These are phyloP conservation scores for Pollachius pollachius DNA, from an alignment of 2,113 vertebrate species.

Conservation along the genomic window DNA sequence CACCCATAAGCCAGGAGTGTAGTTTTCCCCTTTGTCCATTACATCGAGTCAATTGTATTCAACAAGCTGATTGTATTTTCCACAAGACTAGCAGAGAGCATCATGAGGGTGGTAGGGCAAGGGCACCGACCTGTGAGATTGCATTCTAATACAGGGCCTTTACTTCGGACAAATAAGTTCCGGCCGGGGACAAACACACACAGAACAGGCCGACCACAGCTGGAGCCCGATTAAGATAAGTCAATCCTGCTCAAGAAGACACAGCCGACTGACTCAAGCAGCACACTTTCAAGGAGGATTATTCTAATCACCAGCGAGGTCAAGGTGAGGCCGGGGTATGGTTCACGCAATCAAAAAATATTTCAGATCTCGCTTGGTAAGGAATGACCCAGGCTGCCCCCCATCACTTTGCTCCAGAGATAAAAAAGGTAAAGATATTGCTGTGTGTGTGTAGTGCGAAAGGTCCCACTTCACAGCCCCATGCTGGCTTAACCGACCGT, in stretches of 20 bases:
- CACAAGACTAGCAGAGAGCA: background rate
- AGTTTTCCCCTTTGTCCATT: no score
- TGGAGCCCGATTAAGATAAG: conserved; percentile 12
- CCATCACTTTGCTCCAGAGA: conserved; percentile 14
- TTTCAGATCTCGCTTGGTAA: conserved; percentile 18
- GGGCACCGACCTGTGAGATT: background rate
- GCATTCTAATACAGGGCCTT: background rate
- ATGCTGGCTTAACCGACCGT: background rate
- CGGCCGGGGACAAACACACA: background rate
- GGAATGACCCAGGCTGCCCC: background rate
- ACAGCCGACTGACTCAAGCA: conserved; percentile 13
- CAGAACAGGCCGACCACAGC: conserved; percentile 5
- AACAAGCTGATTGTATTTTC: background rate
- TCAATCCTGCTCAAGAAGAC: conserved; percentile 18
- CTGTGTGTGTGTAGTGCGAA: background rate
- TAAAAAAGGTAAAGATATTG: background rate
- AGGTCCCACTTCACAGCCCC: background rate
- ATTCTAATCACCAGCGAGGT: background rate
- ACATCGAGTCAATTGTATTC: background rate
- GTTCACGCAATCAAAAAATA: conserved; percentile 18
- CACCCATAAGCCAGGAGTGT: no score
- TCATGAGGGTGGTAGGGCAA: background rate
- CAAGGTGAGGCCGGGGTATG: conserved; percentile 8
- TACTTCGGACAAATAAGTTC: no score
- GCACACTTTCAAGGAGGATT: background rate